Base-by-base conservation (phyloP, 2,113 vertebrate species). In the Hystrix brachyura region DNA sequence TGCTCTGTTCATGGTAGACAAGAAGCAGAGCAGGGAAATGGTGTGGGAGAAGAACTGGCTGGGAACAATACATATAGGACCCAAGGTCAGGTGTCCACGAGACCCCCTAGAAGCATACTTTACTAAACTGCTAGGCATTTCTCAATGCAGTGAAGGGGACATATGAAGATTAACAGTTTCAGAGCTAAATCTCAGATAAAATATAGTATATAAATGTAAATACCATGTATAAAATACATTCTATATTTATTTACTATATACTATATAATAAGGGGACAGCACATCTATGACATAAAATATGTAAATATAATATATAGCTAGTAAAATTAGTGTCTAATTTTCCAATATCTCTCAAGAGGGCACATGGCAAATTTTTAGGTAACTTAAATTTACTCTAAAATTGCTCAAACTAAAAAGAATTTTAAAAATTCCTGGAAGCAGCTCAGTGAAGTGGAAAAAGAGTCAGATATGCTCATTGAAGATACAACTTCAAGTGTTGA, bases 341-440 rank as follows among this genome's bases (percentile, higher is more conserved):
- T 19, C 32, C 12, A 34, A 59, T 12, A 82, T 64, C 13, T 64
- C 84, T 69, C 72, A 65, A 69, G 85, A 92, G 32, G 85, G n/a
- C 1, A 76, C 21, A n/a, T 57, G 67, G 62, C 57, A 62, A 80
- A 62, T 11, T 72, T 71, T 93, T 51, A 55, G 34, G 27, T 19
- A 85, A 95, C 18, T 76, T 87, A 87, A 87, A 69, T 84, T 84
- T 90, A 76, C 46, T 60, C 29, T 25, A 64, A 10, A 81, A 62
- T 55, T 64, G 59, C 57, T 34, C 59, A 89, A 87, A 92, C 29
- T 46, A 25, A 46, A 87, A 86, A 86, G 80, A 53, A 29, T 23
- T n/a, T 38, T 76, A 87, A n/a, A 65, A 48, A 43, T 15, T 60
- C 14, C 27, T 86, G 29, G 9, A 62, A 25, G 25, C 34, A 55